phyloP scores from a whole-genome alignment of 2,888 invertebrate species.

The Thera britannica region DNA sequence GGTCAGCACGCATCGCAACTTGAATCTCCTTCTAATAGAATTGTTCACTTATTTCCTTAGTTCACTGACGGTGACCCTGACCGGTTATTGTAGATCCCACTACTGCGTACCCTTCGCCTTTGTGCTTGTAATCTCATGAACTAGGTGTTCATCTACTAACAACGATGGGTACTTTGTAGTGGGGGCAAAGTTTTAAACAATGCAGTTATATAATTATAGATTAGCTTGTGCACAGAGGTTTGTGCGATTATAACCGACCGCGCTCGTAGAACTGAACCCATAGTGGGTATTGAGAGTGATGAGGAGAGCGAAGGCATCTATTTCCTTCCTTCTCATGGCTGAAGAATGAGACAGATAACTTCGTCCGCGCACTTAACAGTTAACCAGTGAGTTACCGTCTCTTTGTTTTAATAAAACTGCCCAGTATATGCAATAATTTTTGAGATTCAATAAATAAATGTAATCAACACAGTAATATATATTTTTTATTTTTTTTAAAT shows the following conservation, averaged over 20 bases:
- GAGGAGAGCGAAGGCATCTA: slow-evolving; percentile 5
- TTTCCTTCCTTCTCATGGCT: slow-evolving; percentile 19
- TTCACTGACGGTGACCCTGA: slow-evolving; percentile 18
- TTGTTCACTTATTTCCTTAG: slow-evolving; percentile 28
- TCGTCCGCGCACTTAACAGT: not conserved
- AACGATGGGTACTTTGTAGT: not conserved
- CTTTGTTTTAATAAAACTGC: not conserved
- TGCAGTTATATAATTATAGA: slow-evolving; percentile 6
- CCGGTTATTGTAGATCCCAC: slow-evolving; percentile 20
- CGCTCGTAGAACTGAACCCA: slow-evolving; percentile 7
- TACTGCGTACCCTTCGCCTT: not conserved
- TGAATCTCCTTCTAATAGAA: slow-evolving; percentile 8
- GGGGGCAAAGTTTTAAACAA: not conserved
- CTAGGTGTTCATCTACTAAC: not conserved
- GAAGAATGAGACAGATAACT: slow-evolving; percentile 20
- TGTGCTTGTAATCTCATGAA: not conserved
- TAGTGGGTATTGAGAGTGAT: not conserved
- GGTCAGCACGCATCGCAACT: slow-evolving; percentile 27
- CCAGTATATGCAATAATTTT: too few species aligned
- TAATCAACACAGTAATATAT: not conserved
- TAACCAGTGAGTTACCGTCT: not conserved
- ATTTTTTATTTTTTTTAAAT: too few species aligned
- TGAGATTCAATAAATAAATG: too few species aligned
- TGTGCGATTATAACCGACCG: slow-evolving; percentile 40
- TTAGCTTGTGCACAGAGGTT: slow-evolving; percentile 51